These are phyloP conservation scores for Crepidodera aurea DNA, from an alignment of 2,888 invertebrate species.

Conservation along the genomic window DNA sequence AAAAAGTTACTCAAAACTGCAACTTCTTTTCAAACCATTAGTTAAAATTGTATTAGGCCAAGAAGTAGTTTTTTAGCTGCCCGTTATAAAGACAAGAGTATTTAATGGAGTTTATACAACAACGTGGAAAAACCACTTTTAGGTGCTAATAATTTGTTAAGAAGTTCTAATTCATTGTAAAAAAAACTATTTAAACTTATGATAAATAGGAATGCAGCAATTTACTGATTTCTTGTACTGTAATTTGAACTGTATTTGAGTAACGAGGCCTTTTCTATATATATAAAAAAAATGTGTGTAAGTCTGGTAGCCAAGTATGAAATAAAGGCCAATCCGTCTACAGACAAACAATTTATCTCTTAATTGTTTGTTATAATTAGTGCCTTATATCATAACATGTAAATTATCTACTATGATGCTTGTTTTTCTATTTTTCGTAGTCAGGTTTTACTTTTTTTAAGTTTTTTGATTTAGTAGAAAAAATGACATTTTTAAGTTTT, in stretches of 20 bases:
- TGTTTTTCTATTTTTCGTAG: too few species aligned
- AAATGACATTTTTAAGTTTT: too few species aligned
- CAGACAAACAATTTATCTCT: too few species aligned
- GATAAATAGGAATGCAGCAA: conserved; percentile 36
- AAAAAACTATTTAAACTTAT: conserved; percentile 6
- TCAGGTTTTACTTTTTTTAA: too few species aligned
- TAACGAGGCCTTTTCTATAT: conserved; percentile 20
- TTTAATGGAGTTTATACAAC: too few species aligned
- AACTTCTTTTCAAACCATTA: not conserved
- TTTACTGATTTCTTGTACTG: conserved; percentile 39
- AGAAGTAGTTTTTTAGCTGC: not conserved
- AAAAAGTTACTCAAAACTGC: not conserved
- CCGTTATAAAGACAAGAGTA: too few species aligned
- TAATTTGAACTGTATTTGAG: conserved; percentile 39
- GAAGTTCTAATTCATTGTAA: not conserved
- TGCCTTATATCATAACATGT: too few species aligned
- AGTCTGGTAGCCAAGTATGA: conserved; percentile 15
- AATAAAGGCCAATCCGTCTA: too few species aligned
- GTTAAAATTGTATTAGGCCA: not conserved
- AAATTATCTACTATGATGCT: too few species aligned
- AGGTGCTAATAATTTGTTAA: not conserved
- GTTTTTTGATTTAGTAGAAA: too few species aligned
- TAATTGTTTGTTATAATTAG: too few species aligned
- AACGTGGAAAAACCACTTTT: too few species aligned
- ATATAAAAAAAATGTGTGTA: conserved; percentile 18